Evolutionary conservation across 1,140 invertebrate species (phyloP).

Genomic region (Eufriesea mexicana): DNA sequence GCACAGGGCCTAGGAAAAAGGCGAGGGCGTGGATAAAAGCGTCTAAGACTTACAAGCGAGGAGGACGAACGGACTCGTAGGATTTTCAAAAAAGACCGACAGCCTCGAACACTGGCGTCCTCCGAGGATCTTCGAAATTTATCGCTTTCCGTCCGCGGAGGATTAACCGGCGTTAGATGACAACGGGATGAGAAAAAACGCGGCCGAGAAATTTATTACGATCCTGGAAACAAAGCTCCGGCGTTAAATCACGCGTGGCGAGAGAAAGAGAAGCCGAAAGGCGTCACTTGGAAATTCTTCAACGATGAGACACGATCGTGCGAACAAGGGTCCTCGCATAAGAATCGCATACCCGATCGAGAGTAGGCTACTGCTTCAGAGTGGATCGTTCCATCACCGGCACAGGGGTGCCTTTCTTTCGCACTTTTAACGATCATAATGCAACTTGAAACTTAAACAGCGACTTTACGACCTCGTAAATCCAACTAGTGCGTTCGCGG

Average conservation of each 20-base stretch:
- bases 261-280: neutral
- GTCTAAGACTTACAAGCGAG: neutral
- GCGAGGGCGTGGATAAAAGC: neutral
- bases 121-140: conserved; percentile 34
- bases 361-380: no score
- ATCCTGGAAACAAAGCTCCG: conserved; percentile 20
- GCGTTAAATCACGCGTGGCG: conserved; percentile 9
- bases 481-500: conserved; percentile 13
- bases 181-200: conserved; percentile 5
- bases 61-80: conserved; percentile 15
- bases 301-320: neutral
- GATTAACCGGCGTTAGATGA: conserved; percentile 34
- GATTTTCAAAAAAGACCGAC: conserved; percentile 39
- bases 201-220: conserved; percentile 28
- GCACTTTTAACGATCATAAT: conserved; percentile 25
- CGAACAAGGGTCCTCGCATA: neutral
- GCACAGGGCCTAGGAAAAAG: neutral
- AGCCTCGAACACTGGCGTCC: conserved; percentile 1
- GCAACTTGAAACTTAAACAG: conserved; percentile 12
- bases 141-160: conserved; percentile 2
- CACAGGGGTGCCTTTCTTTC: neutral
- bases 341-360: neutral
- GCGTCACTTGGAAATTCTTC: conserved; percentile 8
- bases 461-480: conserved; percentile 57
- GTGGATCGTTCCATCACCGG: conserved; percentile 18